Evolutionary conservation across 2,113 vertebrate species (phyloP), one percentile per base, ranked within the genome.

Genomic region (Periophthalmus modestus): DNA sequence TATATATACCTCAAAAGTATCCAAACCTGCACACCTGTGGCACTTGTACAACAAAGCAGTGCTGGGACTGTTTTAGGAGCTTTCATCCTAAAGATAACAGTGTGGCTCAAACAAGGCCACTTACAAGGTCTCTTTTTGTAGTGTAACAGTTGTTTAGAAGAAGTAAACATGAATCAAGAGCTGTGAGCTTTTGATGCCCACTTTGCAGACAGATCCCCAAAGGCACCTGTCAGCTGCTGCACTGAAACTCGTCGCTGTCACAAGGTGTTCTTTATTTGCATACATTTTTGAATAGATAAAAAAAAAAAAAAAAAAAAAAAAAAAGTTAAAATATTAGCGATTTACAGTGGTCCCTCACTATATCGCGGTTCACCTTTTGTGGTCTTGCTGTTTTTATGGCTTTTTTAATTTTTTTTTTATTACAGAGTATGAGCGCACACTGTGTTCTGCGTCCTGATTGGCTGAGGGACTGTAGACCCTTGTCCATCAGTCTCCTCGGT

Each of bases 81-180:
- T 59, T 59, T 59, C 57, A 59, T 59, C 57, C 23, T 59, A 23
- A 59, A 59, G 23, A 59, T 59, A 23, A 59, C 12, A 59, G 57
- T 6, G 14, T 24, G 57, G 23, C 15, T 59, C 24, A 24, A 28
- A 28, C 23, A 59, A 15, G n/a, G 54, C 19, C 55, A 58, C 13
- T 7, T 13, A 21, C 23, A 48, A 48, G 19, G 10, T 4, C 9
- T 58, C 55, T 58, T 24, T 28, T 23, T 58, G 55, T 23, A 19
- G n/a, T 23, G 11, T 58, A 13, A 15, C 57, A 58, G 2, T 58
- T 16, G 57, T 28, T 9, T 13, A 59, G 3, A 24, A 59, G 10
- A 59, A 14, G 23, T 15, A 58, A 9, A 59, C 57, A 59, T 24
- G 21, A 58, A 24, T 21, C 55, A 14, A 58, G 55, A 24, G 21